Conservation (phyloP, 2,113 vertebrate genomes). For the Bungarus multicinctus region DNA sequence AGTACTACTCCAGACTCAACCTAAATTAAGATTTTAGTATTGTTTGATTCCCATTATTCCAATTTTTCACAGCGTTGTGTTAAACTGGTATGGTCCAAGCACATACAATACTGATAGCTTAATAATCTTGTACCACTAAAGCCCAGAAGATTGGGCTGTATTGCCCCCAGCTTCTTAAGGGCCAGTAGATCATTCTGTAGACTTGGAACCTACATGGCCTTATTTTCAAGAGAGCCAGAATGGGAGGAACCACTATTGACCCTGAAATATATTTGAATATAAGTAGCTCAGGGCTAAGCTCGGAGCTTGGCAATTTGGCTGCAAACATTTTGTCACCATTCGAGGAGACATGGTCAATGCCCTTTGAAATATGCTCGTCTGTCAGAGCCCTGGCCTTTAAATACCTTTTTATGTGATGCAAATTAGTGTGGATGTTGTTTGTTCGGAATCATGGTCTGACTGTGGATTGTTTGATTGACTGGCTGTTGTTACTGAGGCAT, state of each 20-base stretch:
- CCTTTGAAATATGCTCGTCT: too few species aligned
- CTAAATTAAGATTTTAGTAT: neutral
- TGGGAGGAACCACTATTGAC: neutral
- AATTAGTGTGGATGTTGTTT: too few species aligned
- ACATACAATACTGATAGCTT: neutral
- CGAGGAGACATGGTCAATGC: too few species aligned
- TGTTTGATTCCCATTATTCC: neutral
- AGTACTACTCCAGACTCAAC: neutral
- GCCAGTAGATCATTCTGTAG: neutral
- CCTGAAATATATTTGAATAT: too few species aligned
- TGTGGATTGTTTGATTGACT: too few species aligned
- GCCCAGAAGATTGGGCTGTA: neutral
- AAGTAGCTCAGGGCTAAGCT: too few species aligned
- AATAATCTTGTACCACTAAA: neutral
- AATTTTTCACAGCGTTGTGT: neutral
- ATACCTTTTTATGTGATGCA: too few species aligned
- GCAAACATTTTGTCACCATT: too few species aligned
- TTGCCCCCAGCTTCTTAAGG: neutral
- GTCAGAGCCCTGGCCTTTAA: too few species aligned
- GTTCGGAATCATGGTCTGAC: too few species aligned
- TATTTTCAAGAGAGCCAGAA: neutral
- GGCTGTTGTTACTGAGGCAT: too few species aligned
- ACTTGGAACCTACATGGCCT: neutral
- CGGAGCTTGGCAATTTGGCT: too few species aligned
- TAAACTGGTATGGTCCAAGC: neutral